These are phyloP conservation scores for Lacerta viridis DNA, from an alignment of 2,797 vertebrate species.

Conservation along the genomic window DNA sequence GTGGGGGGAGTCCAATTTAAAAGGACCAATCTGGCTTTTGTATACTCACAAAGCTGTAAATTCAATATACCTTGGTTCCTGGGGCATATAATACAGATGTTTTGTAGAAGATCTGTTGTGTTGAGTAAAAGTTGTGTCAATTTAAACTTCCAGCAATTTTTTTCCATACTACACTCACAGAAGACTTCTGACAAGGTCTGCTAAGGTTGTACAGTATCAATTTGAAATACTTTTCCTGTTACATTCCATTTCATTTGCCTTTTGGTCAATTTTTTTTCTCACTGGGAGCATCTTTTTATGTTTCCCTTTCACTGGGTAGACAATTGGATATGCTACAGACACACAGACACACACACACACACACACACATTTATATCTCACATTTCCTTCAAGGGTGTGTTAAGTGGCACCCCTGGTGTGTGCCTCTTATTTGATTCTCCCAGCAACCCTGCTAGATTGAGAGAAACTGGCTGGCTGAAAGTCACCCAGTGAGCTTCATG, in stretches of 20 bases:
- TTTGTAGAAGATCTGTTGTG: conserved; percentile 50
- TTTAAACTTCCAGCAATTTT: conserved; percentile 54
- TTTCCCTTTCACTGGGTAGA: not conserved
- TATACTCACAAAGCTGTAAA: conserved; percentile 58
- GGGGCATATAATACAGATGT: conserved; percentile 43
- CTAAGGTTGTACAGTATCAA: not conserved
- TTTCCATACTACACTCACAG: conserved; percentile 46
- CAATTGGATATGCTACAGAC: not conserved
- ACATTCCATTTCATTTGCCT: not conserved
- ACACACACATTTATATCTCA: no score
- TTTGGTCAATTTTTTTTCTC: not conserved
- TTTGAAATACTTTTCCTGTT: not conserved
- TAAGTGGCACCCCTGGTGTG: no score
- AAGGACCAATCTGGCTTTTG: conserved; percentile 38
- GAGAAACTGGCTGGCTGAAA: no score
- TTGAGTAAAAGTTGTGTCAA: conserved; percentile 44
- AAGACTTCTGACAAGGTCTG: conserved; percentile 3
- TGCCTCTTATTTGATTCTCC: no score
- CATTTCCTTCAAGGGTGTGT: no score
- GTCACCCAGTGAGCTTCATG: no score
- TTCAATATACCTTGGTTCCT: conserved; percentile 55
- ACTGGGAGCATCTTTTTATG: not conserved
- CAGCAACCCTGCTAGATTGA: no score
- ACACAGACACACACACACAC: no score
- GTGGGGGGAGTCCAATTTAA: conserved; percentile 7